These are phyloP conservation scores for Musca domestica DNA, from an alignment of 1,140 invertebrate species.

Conservation along the genomic window DNA sequence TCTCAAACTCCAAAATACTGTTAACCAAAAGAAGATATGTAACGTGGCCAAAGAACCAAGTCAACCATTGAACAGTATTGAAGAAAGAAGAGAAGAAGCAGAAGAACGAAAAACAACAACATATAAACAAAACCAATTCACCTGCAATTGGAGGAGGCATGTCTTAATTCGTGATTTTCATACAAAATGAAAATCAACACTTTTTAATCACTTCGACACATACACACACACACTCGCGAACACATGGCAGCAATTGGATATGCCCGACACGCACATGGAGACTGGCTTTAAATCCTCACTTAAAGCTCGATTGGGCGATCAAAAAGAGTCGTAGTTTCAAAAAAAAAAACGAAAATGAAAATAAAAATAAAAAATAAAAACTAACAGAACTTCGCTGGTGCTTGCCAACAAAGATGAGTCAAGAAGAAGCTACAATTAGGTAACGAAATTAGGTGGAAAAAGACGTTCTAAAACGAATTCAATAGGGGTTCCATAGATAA, in stretches of 20 bases:
- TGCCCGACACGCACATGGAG: too few relatives aligned
- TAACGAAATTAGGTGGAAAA: too few relatives aligned
- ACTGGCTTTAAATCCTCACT: neutral
- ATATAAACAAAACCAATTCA: too few relatives aligned
- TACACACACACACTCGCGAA: neutral
- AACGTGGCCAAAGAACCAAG: neutral
- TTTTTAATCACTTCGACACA: neutral
- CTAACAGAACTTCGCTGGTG: too few relatives aligned
- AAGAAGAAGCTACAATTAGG: too few relatives aligned
- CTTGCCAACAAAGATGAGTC: too few relatives aligned
- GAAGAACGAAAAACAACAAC: neutral
- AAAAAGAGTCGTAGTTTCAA: neutral
- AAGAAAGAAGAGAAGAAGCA: neutral
- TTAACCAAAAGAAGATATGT: too few relatives aligned
- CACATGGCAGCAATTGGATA: neutral
- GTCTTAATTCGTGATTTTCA: constrained; percentile 17
- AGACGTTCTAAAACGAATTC: too few relatives aligned
- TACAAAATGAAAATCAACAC: constrained; percentile 9
- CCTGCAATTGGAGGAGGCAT: neutral
- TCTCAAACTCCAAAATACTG: too few relatives aligned
- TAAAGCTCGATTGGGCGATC: neutral
- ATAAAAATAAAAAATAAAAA: too few relatives aligned
- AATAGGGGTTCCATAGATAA: too few relatives aligned
- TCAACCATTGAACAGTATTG: neutral
- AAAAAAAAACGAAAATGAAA: too few relatives aligned